Conservation (phyloP, 1,140 invertebrate species). For the Neuroterus valhalla region DNA sequence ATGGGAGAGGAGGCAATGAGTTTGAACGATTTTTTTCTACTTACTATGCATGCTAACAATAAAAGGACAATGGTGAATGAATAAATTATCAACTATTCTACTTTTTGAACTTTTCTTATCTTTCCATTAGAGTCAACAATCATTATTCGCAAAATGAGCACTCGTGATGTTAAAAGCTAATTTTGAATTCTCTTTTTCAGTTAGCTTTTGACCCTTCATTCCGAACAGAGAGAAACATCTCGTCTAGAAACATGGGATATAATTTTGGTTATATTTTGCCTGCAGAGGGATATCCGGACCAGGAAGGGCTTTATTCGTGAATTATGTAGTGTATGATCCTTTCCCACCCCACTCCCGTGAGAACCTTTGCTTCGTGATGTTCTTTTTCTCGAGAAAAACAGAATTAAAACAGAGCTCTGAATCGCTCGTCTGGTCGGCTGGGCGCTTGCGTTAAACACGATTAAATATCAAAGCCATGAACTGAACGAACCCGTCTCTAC, state of each 20-base stretch:
- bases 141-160: background rate
- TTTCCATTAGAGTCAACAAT: background rate
- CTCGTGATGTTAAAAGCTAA: conserved; percentile 30
- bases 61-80: background rate
- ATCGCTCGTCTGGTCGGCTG: conserved; percentile 34
- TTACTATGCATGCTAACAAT: no score
- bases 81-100: background rate
- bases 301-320: background rate
- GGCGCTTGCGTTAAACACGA: conserved; percentile 67
- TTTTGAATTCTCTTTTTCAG: conserved; percentile 39
- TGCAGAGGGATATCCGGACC: background rate
- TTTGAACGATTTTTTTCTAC: no score
- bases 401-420: conserved; percentile 64
- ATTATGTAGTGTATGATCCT: conserved; percentile 17
- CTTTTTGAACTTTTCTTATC: no score
- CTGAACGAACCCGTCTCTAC: conserved; percentile 55
- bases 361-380: conserved; percentile 36
- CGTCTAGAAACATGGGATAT: background rate
- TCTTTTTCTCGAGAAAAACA: conserved; percentile 63
- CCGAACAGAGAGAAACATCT: background rate
- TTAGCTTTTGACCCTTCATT: background rate
- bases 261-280: background rate
- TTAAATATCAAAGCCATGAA: conserved; percentile 71
- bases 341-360: background rate
- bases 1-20: no score